phyloP scores from a whole-genome alignment of 2,888 invertebrate species.

The Athripsodes cinereus region DNA sequence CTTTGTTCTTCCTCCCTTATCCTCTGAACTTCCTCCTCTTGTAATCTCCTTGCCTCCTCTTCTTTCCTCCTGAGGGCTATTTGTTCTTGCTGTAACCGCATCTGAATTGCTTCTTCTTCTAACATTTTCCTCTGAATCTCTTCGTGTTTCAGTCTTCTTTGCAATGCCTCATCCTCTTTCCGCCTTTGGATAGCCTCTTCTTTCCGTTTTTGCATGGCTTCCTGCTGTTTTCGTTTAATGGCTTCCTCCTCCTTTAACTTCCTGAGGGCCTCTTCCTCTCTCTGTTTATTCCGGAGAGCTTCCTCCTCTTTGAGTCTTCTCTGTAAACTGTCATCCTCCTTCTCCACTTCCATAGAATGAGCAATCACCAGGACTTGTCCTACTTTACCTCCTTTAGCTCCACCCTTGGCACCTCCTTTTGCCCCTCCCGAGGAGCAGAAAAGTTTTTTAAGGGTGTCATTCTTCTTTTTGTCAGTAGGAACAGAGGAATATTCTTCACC shows the following conservation, averaged over 20 bases:
- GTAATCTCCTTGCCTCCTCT: constrained; percentile 21
- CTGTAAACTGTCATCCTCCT: constrained; percentile 31
- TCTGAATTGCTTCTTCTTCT: constrained; percentile 21
- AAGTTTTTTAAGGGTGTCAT: constrained; percentile 58
- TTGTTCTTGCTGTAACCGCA: constrained; percentile 28
- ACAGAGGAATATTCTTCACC: constrained; percentile 38
- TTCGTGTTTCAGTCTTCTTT: constrained; percentile 28
- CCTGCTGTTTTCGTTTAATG: constrained; percentile 22
- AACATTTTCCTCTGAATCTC: constrained; percentile 22
- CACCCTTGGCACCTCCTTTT: constrained; percentile 64
- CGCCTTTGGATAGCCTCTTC: constrained; percentile 26
- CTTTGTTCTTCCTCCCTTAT: constrained; percentile 27
- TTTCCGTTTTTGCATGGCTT: constrained; percentile 16
- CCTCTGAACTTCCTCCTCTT: constrained; percentile 22
- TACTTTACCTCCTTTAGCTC: constrained; percentile 61
- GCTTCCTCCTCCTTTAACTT: constrained; percentile 23
- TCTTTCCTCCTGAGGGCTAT: constrained; percentile 21
- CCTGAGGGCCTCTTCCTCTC: constrained; percentile 18
- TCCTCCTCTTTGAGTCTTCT: constrained; percentile 34
- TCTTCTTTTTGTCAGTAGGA: constrained; percentile 60
- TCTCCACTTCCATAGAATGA: constrained; percentile 40
- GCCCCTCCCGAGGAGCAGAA: constrained; percentile 64
- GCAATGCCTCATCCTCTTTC: constrained; percentile 26
- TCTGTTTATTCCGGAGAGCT: constrained; percentile 34
- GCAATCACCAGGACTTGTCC: constrained; percentile 66